phyloP scores from a whole-genome alignment of 2,888 invertebrate genomes.

The Sphaeridia pumilis region DNA sequence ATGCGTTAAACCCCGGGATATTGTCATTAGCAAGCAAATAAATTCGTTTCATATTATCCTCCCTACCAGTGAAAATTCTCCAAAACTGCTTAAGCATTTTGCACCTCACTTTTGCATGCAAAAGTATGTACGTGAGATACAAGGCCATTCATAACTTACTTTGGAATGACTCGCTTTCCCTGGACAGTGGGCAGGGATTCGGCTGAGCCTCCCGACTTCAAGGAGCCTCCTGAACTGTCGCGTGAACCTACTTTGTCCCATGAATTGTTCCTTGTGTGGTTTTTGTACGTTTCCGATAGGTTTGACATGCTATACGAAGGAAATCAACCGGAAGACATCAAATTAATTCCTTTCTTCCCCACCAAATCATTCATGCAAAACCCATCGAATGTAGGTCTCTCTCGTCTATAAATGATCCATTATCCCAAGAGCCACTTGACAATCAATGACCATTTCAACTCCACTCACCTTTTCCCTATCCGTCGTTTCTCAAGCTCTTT shows the following conservation, averaged over 20 bases:
- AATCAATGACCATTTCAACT: too few relatives aligned
- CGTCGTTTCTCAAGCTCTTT: slow-evolving; percentile 53
- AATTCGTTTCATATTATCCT: too few relatives aligned
- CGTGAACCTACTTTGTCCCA: slow-evolving; percentile 35
- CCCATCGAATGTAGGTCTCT: too few relatives aligned
- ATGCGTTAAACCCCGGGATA: too few relatives aligned
- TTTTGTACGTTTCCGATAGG: slow-evolving; percentile 29
- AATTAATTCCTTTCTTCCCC: not conserved
- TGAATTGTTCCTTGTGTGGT: slow-evolving; percentile 32
- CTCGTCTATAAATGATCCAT: too few relatives aligned
- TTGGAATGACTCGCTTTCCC: slow-evolving; percentile 34
- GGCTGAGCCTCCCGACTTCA: slow-evolving; percentile 33
- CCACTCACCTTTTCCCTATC: slow-evolving; percentile 45
- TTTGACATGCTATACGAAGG: slow-evolving; percentile 18
- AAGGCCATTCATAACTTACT: too few relatives aligned
- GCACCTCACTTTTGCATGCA: too few relatives aligned
- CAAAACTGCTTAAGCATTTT: too few relatives aligned
- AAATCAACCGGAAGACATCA: not conserved
- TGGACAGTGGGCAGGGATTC: slow-evolving; percentile 34
- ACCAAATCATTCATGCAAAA: not conserved
- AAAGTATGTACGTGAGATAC: too few relatives aligned
- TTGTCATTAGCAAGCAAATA: too few relatives aligned
- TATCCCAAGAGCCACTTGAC: too few relatives aligned
- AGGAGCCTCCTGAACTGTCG: slow-evolving; percentile 33
- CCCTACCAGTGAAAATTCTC: too few relatives aligned